Evolutionary conservation across 2,888 invertebrate species (phyloP).

Genomic region (Diaperis boleti): DNA sequence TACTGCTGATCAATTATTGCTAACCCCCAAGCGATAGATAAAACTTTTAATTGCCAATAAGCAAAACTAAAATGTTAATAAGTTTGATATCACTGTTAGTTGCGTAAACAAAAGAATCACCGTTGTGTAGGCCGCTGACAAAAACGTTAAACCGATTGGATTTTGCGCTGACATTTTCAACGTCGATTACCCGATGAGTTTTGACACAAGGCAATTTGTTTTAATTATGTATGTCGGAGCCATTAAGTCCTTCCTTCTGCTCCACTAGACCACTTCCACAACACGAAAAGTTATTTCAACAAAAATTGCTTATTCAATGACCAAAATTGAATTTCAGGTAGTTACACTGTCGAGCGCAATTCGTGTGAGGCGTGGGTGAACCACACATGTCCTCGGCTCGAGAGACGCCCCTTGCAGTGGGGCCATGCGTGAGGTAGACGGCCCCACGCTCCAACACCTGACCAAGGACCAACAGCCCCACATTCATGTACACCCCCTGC

Average conservation of each 20-base stretch:
- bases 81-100: no score
- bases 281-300: no score
- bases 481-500: constrained; percentile 61
- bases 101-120: no score
- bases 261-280: not conserved
- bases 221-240: not conserved
- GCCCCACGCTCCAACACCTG: constrained; percentile 55
- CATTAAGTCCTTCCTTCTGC: not conserved
- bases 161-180: no score
- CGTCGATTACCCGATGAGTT: no score
- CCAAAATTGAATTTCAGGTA: constrained; percentile 27
- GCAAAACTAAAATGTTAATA: no score
- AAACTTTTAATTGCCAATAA: no score
- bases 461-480: constrained; percentile 57
- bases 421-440: constrained; percentile 60
- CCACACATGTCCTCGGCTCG: constrained; percentile 51
- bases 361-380: constrained; percentile 42
- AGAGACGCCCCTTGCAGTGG: constrained; percentile 54
- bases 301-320: constrained; percentile 2
- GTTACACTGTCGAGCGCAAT: constrained; percentile 29
- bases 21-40: no score
- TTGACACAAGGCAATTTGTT: no score
- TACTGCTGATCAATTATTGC: no score
- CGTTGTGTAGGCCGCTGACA: no score
- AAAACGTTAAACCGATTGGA: no score